Evolutionary conservation across 1,140 invertebrate genomes (phyloP).

Genomic region (Dufourea novaeangliae): DNA sequence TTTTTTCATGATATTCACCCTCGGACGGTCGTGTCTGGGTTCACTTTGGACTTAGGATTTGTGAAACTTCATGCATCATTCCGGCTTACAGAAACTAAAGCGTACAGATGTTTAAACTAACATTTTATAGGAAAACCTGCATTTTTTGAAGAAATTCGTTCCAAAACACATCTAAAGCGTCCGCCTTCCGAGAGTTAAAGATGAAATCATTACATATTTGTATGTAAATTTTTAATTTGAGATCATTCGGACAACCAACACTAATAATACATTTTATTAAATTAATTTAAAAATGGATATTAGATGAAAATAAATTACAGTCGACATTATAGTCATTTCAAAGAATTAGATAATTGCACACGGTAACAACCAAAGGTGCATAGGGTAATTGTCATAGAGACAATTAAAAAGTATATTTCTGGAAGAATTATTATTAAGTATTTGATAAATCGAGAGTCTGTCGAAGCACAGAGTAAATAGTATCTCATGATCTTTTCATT

Average conservation of each 20-base stretch:
- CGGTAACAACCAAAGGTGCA: neutral
- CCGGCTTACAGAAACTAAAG: no score
- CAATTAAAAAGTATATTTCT: slow-evolving; percentile 9
- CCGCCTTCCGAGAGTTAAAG: no score
- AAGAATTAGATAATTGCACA: neutral
- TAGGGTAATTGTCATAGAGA: slow-evolving; percentile 1
- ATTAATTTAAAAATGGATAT: slow-evolving; percentile 2
- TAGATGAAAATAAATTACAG: slow-evolving; percentile 12
- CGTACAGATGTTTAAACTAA: no score
- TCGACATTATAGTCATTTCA: neutral
- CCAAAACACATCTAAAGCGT: no score
- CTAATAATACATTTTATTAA: neutral
- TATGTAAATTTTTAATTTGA: neutral
- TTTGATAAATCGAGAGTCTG: neutral
- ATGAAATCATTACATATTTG: neutral
- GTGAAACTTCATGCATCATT: no score
- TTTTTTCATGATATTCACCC: neutral
- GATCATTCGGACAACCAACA: slow-evolving; percentile 40
- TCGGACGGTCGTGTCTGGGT: no score
- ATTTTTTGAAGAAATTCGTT: no score
- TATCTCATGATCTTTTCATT: neutral
- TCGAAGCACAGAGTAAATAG: neutral
- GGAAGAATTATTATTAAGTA: slow-evolving; percentile 27
- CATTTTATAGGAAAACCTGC: no score
- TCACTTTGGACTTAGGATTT: no score